Conservation (phyloP, 64 coral and sea anemone genomes). For the Pachyseris speciosa region DNA sequence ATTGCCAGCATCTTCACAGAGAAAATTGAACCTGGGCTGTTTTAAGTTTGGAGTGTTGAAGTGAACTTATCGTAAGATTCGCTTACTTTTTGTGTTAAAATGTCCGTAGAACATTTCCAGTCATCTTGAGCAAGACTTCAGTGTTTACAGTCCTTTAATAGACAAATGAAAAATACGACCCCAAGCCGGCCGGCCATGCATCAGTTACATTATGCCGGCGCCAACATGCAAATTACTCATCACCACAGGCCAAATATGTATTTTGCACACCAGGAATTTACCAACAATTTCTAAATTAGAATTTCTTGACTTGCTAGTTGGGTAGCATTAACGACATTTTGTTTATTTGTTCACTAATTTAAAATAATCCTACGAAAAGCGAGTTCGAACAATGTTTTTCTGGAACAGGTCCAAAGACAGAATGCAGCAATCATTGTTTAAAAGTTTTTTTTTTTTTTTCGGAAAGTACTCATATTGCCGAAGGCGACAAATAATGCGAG, state of each 20-base stretch:
- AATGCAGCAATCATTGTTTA: not conserved
- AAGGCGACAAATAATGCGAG: not conserved
- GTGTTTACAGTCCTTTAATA: not conserved
- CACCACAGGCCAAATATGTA: not conserved
- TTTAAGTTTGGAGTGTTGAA: not conserved
- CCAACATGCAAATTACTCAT: slow-evolving; percentile 5
- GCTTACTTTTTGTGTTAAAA: too few species aligned
- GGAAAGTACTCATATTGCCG: not conserved
- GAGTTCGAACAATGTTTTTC: not conserved
- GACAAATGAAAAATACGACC: not conserved
- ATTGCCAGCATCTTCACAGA: not conserved
- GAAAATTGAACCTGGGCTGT: not conserved
- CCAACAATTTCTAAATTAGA: not conserved
- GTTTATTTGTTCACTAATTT: not conserved
- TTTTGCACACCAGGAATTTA: not conserved
- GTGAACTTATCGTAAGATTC: not conserved
- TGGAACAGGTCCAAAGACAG: not conserved
- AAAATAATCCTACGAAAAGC: not conserved
- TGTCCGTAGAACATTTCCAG: too few species aligned
- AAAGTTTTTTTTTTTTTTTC: not conserved
- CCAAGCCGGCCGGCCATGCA: too few species aligned
- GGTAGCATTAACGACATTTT: not conserved
- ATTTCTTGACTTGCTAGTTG: not conserved
- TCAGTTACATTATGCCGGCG: not conserved
- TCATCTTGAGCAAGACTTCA: not conserved